Evolutionary conservation across 2,888 invertebrate species (phyloP).

Genomic region (Thecocarcelia acutangulata): DNA sequence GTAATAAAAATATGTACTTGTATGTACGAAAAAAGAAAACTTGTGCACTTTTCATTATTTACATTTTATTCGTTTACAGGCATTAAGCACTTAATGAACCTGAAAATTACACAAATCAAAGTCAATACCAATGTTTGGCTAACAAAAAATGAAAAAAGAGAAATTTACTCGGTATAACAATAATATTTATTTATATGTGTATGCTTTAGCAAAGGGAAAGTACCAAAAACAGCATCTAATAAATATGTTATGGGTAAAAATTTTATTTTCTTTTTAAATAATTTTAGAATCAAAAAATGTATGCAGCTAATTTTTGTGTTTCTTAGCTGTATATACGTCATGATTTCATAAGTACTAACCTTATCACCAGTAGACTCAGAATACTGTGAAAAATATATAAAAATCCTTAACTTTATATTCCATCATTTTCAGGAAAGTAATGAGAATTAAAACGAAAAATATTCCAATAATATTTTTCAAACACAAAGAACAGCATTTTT

Average conservation of each 20-base stretch:
- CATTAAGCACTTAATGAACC: conserved; percentile 79
- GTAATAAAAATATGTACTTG: conserved; percentile 48
- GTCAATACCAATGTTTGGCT: conserved; percentile 49
- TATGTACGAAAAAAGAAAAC: background rate
- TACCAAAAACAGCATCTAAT: background rate
- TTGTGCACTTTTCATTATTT: conserved; percentile 22
- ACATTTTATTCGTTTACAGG: conserved; percentile 73
- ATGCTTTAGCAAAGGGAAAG: conserved; percentile 8
- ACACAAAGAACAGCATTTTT: too few species aligned
- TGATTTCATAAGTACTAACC: too few species aligned
- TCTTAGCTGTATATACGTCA: too few species aligned
- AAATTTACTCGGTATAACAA: conserved; percentile 5
- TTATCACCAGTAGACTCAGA: too few species aligned
- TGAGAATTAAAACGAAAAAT: too few species aligned
- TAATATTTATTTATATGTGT: conserved; percentile 21
- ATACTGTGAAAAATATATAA: too few species aligned
- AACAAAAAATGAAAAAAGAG: background rate
- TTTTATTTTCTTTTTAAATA: too few species aligned
- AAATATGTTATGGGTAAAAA: background rate
- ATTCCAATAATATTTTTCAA: too few species aligned
- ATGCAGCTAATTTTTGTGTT: too few species aligned
- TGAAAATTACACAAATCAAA: conserved; percentile 78
- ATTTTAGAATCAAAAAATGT: too few species aligned
- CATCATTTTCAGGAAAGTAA: too few species aligned
- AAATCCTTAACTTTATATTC: too few species aligned